phyloP scores from a whole-genome alignment of 1,140 invertebrate species.

The Eciton burchellii region DNA sequence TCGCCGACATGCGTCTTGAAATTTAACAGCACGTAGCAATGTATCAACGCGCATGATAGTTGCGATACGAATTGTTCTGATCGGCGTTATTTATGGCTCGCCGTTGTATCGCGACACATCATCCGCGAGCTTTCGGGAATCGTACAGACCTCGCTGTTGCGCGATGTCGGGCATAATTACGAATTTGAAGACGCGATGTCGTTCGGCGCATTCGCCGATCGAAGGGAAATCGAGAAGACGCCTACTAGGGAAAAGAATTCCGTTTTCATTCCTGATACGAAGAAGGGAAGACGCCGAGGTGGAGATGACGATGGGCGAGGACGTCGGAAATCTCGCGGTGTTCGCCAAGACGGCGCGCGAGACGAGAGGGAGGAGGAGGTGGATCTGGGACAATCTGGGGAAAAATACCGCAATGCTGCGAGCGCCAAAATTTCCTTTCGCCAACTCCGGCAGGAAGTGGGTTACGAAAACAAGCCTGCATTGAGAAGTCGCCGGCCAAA shows the following conservation, averaged over 20 bases:
- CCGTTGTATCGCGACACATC: background rate
- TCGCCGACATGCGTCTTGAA: constrained; percentile 23
- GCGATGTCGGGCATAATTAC: too few species aligned
- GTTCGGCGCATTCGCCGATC: background rate
- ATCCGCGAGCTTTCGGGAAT: background rate
- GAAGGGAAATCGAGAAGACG: background rate
- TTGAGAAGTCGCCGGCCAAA: background rate
- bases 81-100: background rate
- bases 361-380: too few species aligned
- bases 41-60: background rate
- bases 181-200: too few species aligned
- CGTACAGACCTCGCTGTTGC: background rate
- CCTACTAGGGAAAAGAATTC: background rate
- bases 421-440: constrained; percentile 18
- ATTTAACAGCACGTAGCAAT: constrained; percentile 26
- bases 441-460: constrained; percentile 29
- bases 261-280: background rate
- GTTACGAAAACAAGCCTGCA: constrained; percentile 42
- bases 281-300: background rate
- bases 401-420: background rate
- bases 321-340: too few species aligned
- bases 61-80: background rate
- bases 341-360: too few species aligned
- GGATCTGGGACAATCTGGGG: background rate
- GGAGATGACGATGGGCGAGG: background rate